These are phyloP conservation scores for Meloidogyne hapla DNA, from an alignment of 1,140 invertebrate species.

Conservation along the genomic window DNA sequence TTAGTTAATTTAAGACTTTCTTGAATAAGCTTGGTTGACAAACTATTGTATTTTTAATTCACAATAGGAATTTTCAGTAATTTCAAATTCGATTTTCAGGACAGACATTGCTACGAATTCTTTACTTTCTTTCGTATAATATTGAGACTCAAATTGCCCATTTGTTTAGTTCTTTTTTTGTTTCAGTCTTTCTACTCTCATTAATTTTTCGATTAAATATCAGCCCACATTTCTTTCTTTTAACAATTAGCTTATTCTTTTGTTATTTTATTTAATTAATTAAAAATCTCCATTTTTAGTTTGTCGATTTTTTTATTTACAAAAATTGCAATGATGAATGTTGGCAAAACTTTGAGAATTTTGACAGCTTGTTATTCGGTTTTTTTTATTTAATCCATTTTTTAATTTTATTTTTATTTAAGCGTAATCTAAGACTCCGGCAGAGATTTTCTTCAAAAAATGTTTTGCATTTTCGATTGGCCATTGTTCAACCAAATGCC, in stretches of 20 bases:
- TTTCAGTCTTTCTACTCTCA: too few relatives aligned
- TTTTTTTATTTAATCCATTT: background rate
- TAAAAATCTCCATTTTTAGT: background rate
- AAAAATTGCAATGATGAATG: background rate
- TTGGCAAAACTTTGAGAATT: background rate
- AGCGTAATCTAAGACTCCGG: background rate
- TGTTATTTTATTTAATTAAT: background rate
- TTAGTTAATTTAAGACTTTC: too few relatives aligned
- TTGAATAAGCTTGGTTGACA: too few relatives aligned
- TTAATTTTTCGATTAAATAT: background rate
- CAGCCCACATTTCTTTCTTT: background rate
- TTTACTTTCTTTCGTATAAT: too few relatives aligned
- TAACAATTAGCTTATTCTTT: background rate
- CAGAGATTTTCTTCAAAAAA: background rate
- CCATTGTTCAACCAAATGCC: background rate
- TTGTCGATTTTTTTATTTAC: background rate
- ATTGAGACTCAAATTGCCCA: too few relatives aligned
- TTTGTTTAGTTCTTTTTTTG: too few relatives aligned
- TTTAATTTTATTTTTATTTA: background rate
- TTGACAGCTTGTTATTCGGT: background rate
- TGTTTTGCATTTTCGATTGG: background rate
- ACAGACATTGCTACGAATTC: too few relatives aligned
- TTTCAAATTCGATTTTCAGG: too few relatives aligned
- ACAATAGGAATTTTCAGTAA: too few relatives aligned
- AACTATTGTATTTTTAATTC: too few relatives aligned